Percentiles rank a stretch among this genome's conserved stretches.
Evolutionary conservation across 2,888 invertebrate genomes (phyloP).

Genomic region (Drosophila flavopinicola): DNA sequence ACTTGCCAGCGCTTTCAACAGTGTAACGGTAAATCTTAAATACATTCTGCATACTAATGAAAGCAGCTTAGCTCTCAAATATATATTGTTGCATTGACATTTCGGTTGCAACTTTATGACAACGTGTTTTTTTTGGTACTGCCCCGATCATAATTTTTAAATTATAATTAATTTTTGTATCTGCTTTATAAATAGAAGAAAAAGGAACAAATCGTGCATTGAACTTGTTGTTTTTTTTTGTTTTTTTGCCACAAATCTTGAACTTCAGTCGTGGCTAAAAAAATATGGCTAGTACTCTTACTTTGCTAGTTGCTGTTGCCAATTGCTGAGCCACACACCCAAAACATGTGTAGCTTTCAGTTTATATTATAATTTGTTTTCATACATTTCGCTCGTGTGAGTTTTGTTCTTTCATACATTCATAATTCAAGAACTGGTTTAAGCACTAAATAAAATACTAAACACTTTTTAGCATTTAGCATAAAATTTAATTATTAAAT

Average conservation of each 20-base stretch:
- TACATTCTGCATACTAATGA: conserved; percentile 46
- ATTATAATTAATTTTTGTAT: conserved; percentile 14
- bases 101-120: conserved; percentile 32
- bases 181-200: conserved; percentile 2
- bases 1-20: conserved; percentile 34
- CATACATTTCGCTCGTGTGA: background rate
- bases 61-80: conserved; percentile 49
- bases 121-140: conserved; percentile 10
- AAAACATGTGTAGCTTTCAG: conserved; percentile 15
- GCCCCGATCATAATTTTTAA: conserved; percentile 18
- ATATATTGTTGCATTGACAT: conserved; percentile 52
- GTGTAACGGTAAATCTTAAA: conserved; percentile 71
- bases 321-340: conserved; percentile 22
- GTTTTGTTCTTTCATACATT: conserved; percentile 5
- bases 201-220: conserved; percentile 41
- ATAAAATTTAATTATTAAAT: conserved; percentile 63
- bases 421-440: conserved; percentile 59
- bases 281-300: conserved; percentile 10
- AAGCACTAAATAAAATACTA: conserved; percentile 55
- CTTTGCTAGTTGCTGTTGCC: conserved; percentile 26
- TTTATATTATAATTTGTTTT: conserved; percentile 14
- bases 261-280: conserved; percentile 25
- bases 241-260: conserved; percentile 33
- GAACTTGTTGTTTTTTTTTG: conserved; percentile 42
- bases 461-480: conserved; percentile 58